Base-by-base conservation (phyloP, 2,113 vertebrate species). In the Proteles cristata region DNA sequence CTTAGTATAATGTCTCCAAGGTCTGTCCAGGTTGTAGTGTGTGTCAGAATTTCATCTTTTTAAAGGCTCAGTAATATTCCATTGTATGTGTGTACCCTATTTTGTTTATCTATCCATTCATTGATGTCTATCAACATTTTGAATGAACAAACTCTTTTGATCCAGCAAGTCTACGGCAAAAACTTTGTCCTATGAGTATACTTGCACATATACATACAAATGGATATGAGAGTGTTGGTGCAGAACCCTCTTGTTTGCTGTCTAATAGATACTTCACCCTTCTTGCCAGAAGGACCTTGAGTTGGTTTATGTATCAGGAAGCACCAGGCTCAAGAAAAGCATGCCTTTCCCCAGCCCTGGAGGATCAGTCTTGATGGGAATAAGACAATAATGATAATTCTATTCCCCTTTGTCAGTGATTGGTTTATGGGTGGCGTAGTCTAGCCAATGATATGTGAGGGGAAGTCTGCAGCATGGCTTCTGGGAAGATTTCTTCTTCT, bases 31-130 rank as follows among this genome's bases (percentile, higher is more conserved):
- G 2, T 68, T 50, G 28, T 45, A n/a, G 23, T 26, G 21, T 77
- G 17, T 93, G 50, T 61, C 48, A 33, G 85, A 79, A 96, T 74
- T 88, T 89, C 10, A 68, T 77, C 66, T 31, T 81, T 91, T 80
- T 90, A 53, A 86, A 76, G 61, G 74, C 39, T 53, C 61, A 81
- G 66, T 85, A 53, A 33, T 83, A 53, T 28, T 63, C 53, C 61
- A 45, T 17, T 90, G 69, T 61, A 28, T 61, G 16, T 33, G 4
- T 23, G 10, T 65, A 25, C 66, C 4, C 61, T 33, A 33, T 81
- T 88, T 91, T 85, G 35, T 85, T 58, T 69, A 88, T 71, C 23
- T 35, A 26, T 10, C 79, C 71, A 71, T 84, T 15, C 10, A 19
- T 2, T 39, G 45, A 58, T 17, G 15, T 23, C 19, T 68, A 14